Conservation (phyloP, 2,797 vertebrate species). For the Sphenodon punctatus region DNA sequence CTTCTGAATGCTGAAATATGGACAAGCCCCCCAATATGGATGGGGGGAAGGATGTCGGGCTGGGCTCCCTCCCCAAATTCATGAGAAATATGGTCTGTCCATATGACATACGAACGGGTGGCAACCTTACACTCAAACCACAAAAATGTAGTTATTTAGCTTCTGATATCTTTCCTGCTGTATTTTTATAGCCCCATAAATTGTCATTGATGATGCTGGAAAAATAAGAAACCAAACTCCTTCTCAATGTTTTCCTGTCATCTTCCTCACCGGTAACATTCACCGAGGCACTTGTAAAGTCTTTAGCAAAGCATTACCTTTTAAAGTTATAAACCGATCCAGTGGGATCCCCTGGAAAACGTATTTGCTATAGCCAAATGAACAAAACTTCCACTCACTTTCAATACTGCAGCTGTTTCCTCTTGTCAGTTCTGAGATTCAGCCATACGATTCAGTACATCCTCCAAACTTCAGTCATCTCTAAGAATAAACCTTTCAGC, state of each 20-base stretch:
- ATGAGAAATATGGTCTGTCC: too few relatives aligned
- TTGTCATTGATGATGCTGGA: rapidly evolving
- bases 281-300: background rate
- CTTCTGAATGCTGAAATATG: too few relatives aligned
- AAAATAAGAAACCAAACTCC: background rate
- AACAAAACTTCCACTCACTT: background rate
- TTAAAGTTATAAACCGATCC: slow-evolving; percentile 25
- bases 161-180: rapidly evolving
- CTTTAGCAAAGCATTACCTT: slow-evolving; percentile 13
- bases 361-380: rapidly evolving
- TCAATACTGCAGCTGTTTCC: slow-evolving; percentile 51
- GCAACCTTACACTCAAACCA: too few relatives aligned
- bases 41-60: too few relatives aligned
- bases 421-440: slow-evolving; percentile 3
- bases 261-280: rapidly evolving
- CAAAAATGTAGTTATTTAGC: background rate
- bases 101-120: too few relatives aligned
- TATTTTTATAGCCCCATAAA: background rate
- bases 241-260: rapidly evolving
- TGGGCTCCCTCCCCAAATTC: too few relatives aligned
- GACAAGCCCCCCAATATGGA: too few relatives aligned
- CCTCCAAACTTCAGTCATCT: slow-evolving; percentile 57
- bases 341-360: background rate
- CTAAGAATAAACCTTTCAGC: slow-evolving; percentile 73
- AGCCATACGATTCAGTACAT: background rate